Evolutionary conservation across 2,113 vertebrate species (phyloP), one percentile per base, ranked within the genome.

Genomic region (Notechis scutatus): DNA sequence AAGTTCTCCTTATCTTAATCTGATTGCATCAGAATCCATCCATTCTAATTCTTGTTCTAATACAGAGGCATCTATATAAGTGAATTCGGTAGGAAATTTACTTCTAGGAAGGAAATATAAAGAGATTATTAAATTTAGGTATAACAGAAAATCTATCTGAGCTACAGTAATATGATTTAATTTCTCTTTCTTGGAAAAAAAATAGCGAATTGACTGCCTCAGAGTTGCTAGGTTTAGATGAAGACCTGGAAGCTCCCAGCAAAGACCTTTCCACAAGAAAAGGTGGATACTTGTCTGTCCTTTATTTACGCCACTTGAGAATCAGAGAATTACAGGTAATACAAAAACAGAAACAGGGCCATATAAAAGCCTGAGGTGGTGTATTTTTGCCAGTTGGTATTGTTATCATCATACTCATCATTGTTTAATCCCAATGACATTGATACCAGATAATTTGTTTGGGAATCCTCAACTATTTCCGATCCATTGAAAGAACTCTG

Each of bases 391-490:
- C 4, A 15, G 5, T n/a, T 11, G 34, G 15, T 18, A 15, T 64
- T 61, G n/a, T 57, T 42, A 64, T 29, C 42, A 20, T 59, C 59
- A 26, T 90, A 26, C 7, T 64, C 34, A 18, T 21, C 29, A 47
- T 61, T 64, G 34, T 59, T 57, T 88, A 39, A 69, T n/a, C 20
- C 26, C n/a, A 21, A 29, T 47, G 23, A 26, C 15, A 74, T 96
- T 85, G 93, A 95, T 92, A 20, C 69, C 94, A 98, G 97, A 23
- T 42, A 24, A 54, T 93, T 69, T 97, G 97, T 88, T 95, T 98
- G 85, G 97, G 97, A 50, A 95, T 97, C 92, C 96, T 98, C 85
- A 98, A 97, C 96, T 98, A 97, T 94, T 98, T 98, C 95, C 97
- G 96, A 92, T 98, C 98, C 0, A 9, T 98, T 74, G 97, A 98